Evolutionary conservation across 2,113 vertebrate genomes (phyloP).

Genomic region (Menidia beryllina): DNA sequence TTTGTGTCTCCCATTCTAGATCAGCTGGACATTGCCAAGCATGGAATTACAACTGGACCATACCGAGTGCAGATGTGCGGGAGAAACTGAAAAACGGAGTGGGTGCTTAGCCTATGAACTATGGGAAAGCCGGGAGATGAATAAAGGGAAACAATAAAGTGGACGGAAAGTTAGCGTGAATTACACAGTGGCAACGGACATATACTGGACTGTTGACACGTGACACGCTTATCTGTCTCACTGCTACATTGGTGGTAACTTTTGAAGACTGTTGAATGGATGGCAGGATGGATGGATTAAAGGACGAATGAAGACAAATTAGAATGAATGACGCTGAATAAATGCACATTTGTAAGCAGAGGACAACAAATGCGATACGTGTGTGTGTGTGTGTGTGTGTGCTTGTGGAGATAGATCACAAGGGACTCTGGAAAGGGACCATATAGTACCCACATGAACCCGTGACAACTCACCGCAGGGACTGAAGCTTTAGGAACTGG

Average conservation of each 20-base stretch:
- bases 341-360: slow-evolving; percentile 53
- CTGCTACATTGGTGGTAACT: slow-evolving; percentile 59
- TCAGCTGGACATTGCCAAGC: slow-evolving; percentile 60
- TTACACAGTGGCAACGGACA: slow-evolving; percentile 58
- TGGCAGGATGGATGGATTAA: slow-evolving; percentile 22
- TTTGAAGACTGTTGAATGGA: slow-evolving; percentile 57
- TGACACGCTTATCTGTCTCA: slow-evolving; percentile 77
- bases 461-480: slow-evolving; percentile 71
- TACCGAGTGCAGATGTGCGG: slow-evolving; percentile 44
- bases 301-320: slow-evolving; percentile 42
- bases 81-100: slow-evolving; percentile 62
- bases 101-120: slow-evolving; percentile 53
- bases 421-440: slow-evolving; percentile 71
- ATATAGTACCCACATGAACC: slow-evolving; percentile 55
- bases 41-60: slow-evolving; percentile 71
- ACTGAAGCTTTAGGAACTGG: slow-evolving; percentile 79
- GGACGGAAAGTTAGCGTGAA: slow-evolving; percentile 54
- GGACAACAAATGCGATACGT: slow-evolving; percentile 28
- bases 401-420: slow-evolving; percentile 70
- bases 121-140: slow-evolving; percentile 61
- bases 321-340: slow-evolving; percentile 45
- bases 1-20: slow-evolving; percentile 63
- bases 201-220: slow-evolving; percentile 67
- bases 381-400: slow-evolving; percentile 29
- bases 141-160: slow-evolving; percentile 21